Conservation (phyloP, 2,888 invertebrate species). For the Pyrgus malvae region DNA sequence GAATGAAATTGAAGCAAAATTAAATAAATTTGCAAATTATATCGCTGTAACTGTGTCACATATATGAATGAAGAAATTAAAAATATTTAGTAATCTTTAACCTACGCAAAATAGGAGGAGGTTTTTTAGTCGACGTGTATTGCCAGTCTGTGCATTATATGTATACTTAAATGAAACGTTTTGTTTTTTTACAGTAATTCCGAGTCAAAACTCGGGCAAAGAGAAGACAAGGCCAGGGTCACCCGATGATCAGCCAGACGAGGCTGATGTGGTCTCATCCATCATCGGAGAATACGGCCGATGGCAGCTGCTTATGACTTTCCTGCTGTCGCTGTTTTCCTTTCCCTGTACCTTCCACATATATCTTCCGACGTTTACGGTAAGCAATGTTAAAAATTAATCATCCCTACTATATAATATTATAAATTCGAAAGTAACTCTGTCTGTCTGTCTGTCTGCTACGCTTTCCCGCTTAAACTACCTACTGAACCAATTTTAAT, state of each 20-base stretch:
- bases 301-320: slow-evolving; percentile 89
- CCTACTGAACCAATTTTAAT: no score
- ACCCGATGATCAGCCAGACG: slow-evolving; percentile 58
- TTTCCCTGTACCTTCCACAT: slow-evolving; percentile 92
- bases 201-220: slow-evolving; percentile 57
- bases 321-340: slow-evolving; percentile 88
- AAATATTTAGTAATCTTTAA: no score
- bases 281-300: slow-evolving; percentile 88
- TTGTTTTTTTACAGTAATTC: slow-evolving; percentile 63
- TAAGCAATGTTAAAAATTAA: slow-evolving; percentile 45
- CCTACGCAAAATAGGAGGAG: no score
- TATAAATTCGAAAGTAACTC: neutral
- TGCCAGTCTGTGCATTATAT: no score
- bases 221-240: slow-evolving; percentile 48
- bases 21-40: no score
- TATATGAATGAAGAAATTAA: no score
- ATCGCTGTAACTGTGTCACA: no score
- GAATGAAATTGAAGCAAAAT: no score
- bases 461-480: no score
- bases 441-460: no score
- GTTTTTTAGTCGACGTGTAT: no score
- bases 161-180: no score
- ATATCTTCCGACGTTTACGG: slow-evolving; percentile 88
- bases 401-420: neutral
- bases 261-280: slow-evolving; percentile 84